Conservation (phyloP, 2,888 invertebrate genomes). For the Limenitis camilla region DNA sequence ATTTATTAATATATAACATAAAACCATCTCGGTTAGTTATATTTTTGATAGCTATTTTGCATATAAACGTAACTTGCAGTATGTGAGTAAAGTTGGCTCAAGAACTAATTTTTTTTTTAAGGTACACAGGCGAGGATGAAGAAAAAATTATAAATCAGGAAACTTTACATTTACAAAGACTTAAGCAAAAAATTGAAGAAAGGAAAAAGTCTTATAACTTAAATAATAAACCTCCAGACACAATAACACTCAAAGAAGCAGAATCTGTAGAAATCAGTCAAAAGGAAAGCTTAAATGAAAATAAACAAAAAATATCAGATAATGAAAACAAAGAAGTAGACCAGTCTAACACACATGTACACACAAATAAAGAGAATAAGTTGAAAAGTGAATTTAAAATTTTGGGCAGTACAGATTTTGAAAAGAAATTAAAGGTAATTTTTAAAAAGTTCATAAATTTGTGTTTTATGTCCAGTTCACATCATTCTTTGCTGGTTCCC, state of each 20-base stretch:
- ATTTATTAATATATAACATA: too few species aligned
- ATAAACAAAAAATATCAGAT: constrained; percentile 4
- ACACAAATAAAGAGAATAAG: constrained; percentile 5
- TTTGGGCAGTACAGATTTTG: constrained; percentile 77
- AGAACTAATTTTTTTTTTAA: constrained; percentile 26
- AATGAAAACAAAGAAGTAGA: constrained; percentile 6
- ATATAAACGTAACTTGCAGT: too few species aligned
- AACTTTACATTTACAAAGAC: constrained; percentile 70
- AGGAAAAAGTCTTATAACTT: constrained; percentile 50
- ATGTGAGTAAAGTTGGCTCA: too few species aligned
- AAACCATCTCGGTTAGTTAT: too few species aligned
- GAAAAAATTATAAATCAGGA: constrained; percentile 59
- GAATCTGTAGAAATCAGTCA: constrained; percentile 1
- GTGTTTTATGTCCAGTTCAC: too few species aligned
- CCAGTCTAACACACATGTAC: background rate
- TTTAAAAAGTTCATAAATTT: background rate
- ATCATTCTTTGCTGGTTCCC: too few species aligned
- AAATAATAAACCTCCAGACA: constrained; percentile 16
- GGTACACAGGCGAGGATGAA: constrained; percentile 63
- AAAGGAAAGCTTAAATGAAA: background rate
- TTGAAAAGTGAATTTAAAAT: constrained; percentile 74
- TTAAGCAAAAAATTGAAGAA: constrained; percentile 76
- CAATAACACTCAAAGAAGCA: constrained; percentile 20
- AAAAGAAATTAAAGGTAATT: constrained; percentile 69
- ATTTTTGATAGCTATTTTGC: too few species aligned